A percentile compares a stretch with the other conserved stretches of the same genome.
Conservation (phyloP, 2,888 invertebrate species). For the Mantis religiosa region DNA sequence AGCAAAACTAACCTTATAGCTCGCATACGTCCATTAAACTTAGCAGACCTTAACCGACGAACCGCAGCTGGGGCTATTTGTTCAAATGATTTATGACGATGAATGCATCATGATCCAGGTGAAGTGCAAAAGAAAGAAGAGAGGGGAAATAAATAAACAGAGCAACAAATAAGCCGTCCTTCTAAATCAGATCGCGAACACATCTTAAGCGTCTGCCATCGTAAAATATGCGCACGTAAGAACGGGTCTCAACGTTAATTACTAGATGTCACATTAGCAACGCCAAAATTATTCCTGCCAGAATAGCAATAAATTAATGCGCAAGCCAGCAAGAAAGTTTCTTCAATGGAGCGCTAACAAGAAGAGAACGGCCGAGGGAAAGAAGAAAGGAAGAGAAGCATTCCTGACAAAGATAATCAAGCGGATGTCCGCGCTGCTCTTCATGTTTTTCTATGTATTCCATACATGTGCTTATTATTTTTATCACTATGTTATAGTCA, state of each 20-base stretch:
- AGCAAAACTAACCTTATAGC: not conserved
- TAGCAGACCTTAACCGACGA: not conserved
- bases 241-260: not conserved
- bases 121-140: not conserved
- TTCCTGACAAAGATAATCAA: not conserved
- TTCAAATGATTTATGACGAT: not conserved
- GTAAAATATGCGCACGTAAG: not conserved
- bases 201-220: not conserved
- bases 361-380: not conserved
- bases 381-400: not conserved
- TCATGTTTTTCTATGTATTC: not conserved
- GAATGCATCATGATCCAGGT: not conserved
- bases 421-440: no score
- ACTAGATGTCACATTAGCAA: conserved; percentile 6
- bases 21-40: not conserved
- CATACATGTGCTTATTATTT: not conserved
- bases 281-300: conserved; percentile 10
- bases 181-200: not conserved
- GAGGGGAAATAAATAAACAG: not conserved
- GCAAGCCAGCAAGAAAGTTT: conserved; percentile 9
- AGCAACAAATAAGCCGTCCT: not conserved
- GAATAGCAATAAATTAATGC: conserved; percentile 8
- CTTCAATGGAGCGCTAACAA: conserved; percentile 1
- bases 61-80: not conserved
- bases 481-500: not conserved